Percentiles rank a stretch among this genome's conserved stretches.
These are phyloP conservation scores for Emydoidea blandingii DNA, from an alignment of 2,797 vertebrate genomes.

Conservation along the genomic window DNA sequence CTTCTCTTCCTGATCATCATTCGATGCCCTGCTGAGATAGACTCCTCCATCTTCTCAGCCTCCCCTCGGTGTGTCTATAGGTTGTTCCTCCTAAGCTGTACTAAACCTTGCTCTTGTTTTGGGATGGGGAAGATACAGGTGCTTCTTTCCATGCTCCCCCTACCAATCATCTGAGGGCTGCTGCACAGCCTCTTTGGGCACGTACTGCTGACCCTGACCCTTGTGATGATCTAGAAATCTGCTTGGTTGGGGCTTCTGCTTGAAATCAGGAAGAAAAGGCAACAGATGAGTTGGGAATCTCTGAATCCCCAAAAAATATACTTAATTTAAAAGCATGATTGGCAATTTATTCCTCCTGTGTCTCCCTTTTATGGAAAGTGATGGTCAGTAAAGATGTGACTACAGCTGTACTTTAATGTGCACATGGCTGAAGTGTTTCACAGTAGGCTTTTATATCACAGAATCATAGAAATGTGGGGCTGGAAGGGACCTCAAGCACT, in stretches of 20 bases:
- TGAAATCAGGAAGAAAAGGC: slow-evolving; percentile 5
- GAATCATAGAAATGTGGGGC: not conserved
- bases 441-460: not conserved
- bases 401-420: not conserved
- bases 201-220: not conserved
- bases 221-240: not conserved
- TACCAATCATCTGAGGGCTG: not conserved
- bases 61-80: not conserved
- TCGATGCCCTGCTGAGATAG: slow-evolving; percentile 28
- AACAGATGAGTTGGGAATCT: not conserved
- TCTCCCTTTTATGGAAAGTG: not conserved
- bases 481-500: not conserved
- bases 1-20: not conserved
- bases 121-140: not conserved
- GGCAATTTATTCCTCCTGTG: not conserved
- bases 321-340: not conserved
- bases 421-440: not conserved
- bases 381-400: not conserved
- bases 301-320: not conserved
- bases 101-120: not conserved
- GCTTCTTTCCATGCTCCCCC: not conserved
- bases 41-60: slow-evolving; percentile 26
- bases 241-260: not conserved
- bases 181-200: not conserved
- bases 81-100: not conserved